Percentiles rank a stretch among this genome's conserved stretches.
phyloP scores from a whole-genome alignment of 2,797 vertebrate species.

The Schizothorax lantsangensis region DNA sequence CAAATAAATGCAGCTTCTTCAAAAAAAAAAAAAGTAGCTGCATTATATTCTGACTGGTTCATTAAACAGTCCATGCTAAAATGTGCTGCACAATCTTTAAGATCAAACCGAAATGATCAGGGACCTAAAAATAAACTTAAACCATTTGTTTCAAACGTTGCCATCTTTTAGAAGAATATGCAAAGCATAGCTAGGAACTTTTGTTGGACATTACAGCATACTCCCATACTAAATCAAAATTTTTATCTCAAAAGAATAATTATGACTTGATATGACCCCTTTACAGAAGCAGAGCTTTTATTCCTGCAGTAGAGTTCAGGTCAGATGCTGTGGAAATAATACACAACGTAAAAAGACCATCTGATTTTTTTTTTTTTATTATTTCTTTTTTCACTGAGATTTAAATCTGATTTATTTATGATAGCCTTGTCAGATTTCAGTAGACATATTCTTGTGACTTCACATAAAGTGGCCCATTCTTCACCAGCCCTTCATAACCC shows the following conservation, averaged over 20 bases:
- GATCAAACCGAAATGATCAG: neutral
- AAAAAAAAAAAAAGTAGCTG: neutral
- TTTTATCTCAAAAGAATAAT: neutral
- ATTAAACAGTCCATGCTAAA: neutral
- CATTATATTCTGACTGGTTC: neutral
- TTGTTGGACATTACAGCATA: neutral
- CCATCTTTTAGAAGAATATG: neutral
- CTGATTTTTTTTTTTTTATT: neutral
- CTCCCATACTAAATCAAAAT: neutral
- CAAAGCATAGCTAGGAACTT: neutral
- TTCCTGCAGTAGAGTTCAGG: neutral
- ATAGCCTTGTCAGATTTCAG: slow-evolving; percentile 29
- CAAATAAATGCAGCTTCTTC: neutral
- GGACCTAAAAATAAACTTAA: neutral
- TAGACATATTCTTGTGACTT: slow-evolving; percentile 40
- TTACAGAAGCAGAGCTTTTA: slow-evolving; percentile 3
- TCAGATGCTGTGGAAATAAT: slow-evolving; percentile 4
- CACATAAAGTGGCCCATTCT: slow-evolving; percentile 17
- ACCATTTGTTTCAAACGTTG: neutral
- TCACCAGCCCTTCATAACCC: slow-evolving; percentile 33
- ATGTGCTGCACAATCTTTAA: neutral
- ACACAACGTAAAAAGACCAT: neutral
- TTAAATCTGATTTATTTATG: slow-evolving; percentile 52
- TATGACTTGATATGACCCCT: neutral
- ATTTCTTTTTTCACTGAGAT: slow-evolving; percentile 31